Conservation (phyloP, 2,113 vertebrate genomes). For the Chlorocebus sabaeus region DNA sequence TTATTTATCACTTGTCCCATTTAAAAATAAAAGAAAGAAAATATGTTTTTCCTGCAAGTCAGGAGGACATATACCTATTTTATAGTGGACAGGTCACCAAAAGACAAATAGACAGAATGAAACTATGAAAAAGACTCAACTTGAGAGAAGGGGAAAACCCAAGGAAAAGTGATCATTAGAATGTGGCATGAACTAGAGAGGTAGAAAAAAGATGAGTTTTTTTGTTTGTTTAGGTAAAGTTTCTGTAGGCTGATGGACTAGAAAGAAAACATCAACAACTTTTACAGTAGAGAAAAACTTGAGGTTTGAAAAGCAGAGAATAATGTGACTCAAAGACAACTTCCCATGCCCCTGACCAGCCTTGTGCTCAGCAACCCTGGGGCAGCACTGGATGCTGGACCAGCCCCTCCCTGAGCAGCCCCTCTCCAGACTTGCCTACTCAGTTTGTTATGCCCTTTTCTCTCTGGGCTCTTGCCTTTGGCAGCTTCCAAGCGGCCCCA, state of each 20-base stretch:
- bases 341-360: too few relatives aligned
- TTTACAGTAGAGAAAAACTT: not conserved
- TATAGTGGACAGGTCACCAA: not conserved
- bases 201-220: not conserved
- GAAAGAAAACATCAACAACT: not conserved
- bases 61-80: not conserved
- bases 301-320: not conserved
- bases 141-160: not conserved
- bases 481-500: slow-evolving; percentile 7
- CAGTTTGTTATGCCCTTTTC: not conserved
- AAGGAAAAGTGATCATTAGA: not conserved
- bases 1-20: not conserved
- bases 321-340: not conserved
- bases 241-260: not conserved
- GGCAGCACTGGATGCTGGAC: too few relatives aligned
- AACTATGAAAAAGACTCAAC: not conserved
- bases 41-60: not conserved
- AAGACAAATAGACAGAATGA: not conserved
- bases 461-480: not conserved
- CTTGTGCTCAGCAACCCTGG: not conserved
- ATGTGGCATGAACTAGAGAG: not conserved
- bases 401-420: not conserved
- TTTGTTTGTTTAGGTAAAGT: not conserved
- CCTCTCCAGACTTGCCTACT: too few relatives aligned
- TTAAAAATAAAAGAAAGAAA: slow-evolving; percentile 27